These are phyloP conservation scores for Eospalax fontanierii DNA, from an alignment of 2,797 vertebrate species.

Conservation along the genomic window DNA sequence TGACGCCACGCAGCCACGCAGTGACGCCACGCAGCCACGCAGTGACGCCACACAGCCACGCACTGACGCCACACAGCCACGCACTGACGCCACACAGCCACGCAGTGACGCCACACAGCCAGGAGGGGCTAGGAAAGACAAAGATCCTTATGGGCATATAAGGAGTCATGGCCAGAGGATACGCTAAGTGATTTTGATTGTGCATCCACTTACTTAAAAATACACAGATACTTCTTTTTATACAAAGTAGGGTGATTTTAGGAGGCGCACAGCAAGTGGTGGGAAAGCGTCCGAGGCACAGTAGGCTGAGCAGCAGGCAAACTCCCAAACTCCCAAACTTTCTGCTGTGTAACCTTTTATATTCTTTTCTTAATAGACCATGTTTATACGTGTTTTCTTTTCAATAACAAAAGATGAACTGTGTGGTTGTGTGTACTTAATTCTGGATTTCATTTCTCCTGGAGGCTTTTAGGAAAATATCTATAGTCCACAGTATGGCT, in stretches of 20 bases:
- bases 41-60: no score
- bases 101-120: rapidly evolving
- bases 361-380: slow-evolving; percentile 3
- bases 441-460: slow-evolving; percentile 57
- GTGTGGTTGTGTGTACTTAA: neutral
- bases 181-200: neutral
- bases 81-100: neutral
- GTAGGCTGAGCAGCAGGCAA: neutral
- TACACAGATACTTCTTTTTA: neutral
- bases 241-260: neutral
- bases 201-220: neutral
- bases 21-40: no score
- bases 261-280: neutral
- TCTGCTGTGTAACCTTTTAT: neutral
- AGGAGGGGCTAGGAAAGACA: neutral
- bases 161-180: neutral
- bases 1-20: rapidly evolving
- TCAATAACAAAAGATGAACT: slow-evolving; percentile 32
- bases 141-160: neutral
- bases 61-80: neutral
- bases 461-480: slow-evolving; percentile 23
- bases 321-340: no score
- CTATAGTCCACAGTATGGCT: neutral
- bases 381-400: neutral
- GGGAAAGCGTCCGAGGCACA: neutral